Evolutionary conservation across 2,113 vertebrate genomes (phyloP), one percentile per base, ranked within the genome.

Genomic region (Burhinus bistriatus): DNA sequence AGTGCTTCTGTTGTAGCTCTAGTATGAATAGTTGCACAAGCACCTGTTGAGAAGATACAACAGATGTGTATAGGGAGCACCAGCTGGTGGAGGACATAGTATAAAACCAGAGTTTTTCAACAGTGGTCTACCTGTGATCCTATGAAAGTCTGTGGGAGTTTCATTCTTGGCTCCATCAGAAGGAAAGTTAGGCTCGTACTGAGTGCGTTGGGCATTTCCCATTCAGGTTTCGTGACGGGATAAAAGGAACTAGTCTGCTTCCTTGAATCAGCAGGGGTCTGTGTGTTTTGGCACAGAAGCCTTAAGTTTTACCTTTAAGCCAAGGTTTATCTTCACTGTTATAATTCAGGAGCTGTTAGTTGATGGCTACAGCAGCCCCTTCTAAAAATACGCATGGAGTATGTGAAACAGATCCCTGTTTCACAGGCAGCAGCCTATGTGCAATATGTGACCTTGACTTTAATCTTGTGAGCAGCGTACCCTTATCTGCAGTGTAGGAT

Each of bases 401-500:
- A 62, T 85, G 78, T 93, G 93, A 95, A 97, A 97, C 7, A 7
- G 91, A 96, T 97, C 58, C 0, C 91, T 66, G 58, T 96, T 89
- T 80, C 82, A 73, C 68, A 88, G 58, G 73, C 95, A 97, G 84
- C 36, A 93, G 84, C 0, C 1, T 79, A 58, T 83, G 68, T 13
- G 21, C 87, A 70, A 26, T 76, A 54, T 27, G 87, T 95, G 95
- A 95, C 95, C 96, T 95, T 97, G 94, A 92, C 94, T 95, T 94
- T 88, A 93, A 90, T 95, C 91, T 90, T 89, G 51, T 52, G 54
- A 95, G 71, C 71, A 66, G 38, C 1, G 1, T n/a, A 61, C 12
- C 71, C 91, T 96, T 97, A 96, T 95, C 89, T 90, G 29, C 84
- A 73, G 21, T 34, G 59, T 52, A 57, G 80, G 89, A 87, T 75